Base-by-base conservation (phyloP, 2,888 invertebrate genomes). In the Antheraea assamensis region DNA sequence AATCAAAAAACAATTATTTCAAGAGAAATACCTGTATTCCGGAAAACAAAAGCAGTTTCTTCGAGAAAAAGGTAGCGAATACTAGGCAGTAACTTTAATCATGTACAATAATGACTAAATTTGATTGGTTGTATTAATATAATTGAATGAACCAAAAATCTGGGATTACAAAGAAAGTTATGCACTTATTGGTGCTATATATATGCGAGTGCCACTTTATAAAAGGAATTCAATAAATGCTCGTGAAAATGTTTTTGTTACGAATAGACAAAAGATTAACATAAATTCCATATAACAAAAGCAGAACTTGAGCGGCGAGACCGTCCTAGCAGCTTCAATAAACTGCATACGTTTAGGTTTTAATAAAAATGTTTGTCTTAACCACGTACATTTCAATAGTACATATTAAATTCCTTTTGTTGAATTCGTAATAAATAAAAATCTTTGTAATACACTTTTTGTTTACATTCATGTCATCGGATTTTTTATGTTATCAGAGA, bases 331-430 rank as follows among this genome's bases (percentile, higher is more conserved):
- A 27, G 61, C 30, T 64, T 64, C 61, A 64, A 64, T 64, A 30
- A 30, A 64, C 61, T 64, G 61, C 61, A 64, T 64, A 64, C 61
- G 19, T 64, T 64, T 64, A 30, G 17, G 30, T 64, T 64, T 64
- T 30, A 64, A 64, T 64, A 64, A 64, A 64, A 64, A 17, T 17
- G 30, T 30, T 58, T 64, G 13, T 17, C 30, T 17, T 27, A 64
- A 64, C 30, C 61, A 64, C 61, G 61, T 30, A 64, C 61, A 5
- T 64, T 61, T 17, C 27, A 30, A 64, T 27, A 30, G 17, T 64
- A 17, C 27, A 64, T 64, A 64, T 64, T 64, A 64, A 64, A 64
- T 64, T 64, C 61, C 61, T 64, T 30, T 30, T 64, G 1, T 64
- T 64, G 61, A 27, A 64, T 64, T 30, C 30, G 27, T 1, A 17